phyloP scores from a whole-genome alignment of 2,797 vertebrate species.

The Sebastes diploproa region DNA sequence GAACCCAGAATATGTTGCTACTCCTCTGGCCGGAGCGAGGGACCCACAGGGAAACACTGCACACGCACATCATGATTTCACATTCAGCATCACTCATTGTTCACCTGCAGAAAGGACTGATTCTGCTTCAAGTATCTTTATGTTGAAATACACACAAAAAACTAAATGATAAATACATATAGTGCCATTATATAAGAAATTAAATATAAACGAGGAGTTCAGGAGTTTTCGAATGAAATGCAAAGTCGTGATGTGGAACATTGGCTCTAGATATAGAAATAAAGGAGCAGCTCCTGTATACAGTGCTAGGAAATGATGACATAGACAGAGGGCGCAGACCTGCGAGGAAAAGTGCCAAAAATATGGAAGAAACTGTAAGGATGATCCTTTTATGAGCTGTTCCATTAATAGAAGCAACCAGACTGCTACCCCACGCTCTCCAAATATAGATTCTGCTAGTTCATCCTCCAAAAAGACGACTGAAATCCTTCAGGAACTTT shows the following conservation, averaged over 20 bases:
- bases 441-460: constrained; percentile 57
- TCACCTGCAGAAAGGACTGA: constrained; percentile 33
- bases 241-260: not conserved
- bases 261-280: constrained; percentile 3
- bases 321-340: not conserved
- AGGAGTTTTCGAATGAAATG: not conserved
- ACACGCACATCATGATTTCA: not conserved
- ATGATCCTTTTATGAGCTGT: constrained; percentile 51
- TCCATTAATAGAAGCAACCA: constrained; percentile 57
- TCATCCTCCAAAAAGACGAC: constrained; percentile 11
- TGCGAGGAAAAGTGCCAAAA: constrained; percentile 53
- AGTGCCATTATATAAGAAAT: constrained; percentile 41
- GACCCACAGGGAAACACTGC: not conserved
- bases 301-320: not conserved
- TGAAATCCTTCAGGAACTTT: constrained; percentile 31
- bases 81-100: not conserved
- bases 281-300: constrained; percentile 9
- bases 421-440: constrained; percentile 30
- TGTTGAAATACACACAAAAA: constrained; percentile 16
- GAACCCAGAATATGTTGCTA: constrained; percentile 1
- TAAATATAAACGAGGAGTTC: not conserved
- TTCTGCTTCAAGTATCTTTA: constrained; percentile 17
- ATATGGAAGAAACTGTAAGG: constrained; percentile 34
- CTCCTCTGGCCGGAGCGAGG: not conserved
- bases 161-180: not conserved